Base-by-base conservation (phyloP, 2,113 vertebrate genomes). In the Rostratula benghalensis region DNA sequence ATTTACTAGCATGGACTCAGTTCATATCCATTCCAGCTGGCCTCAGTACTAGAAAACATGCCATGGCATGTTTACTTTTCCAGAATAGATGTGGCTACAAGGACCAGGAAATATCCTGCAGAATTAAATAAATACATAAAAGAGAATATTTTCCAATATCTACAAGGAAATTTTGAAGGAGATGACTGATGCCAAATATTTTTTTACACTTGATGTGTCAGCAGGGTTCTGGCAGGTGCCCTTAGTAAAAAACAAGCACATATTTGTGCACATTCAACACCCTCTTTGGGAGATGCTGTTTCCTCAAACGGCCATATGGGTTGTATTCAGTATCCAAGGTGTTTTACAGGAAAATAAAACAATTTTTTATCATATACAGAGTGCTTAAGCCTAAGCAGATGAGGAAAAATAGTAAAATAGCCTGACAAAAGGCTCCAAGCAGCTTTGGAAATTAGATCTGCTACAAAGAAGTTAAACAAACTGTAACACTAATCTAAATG, bases 191-290 rank as follows among this genome's bases (percentile, higher is more conserved):
- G 92, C 81, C 93, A 95, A 91, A 77, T 90, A 91, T 90, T 95
- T 94, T 95, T 94, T 95, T 96, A 80, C 84, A 88, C 82, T 96
- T 89, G 75, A 94, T 88, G 87, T 94, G 90, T 96, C 94, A 95
- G 90, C 95, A 91, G 90, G 94, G 67, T 90, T 96, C 89, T 97
- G 95, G 95, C 94, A 93, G 92, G 93, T 96, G 93, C 93, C 95
- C 84, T 88, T 90, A 93, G 91, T 41, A 19, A 91, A 96, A 97
- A 95, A 90, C 87, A 93, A 96, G 94, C 84, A 91, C 93, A 88
- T 90, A 95, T 91, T 95, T 95, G 78, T 94, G 96, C 71, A 95
- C 75, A 96, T 96, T 96, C 95, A 93, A 96, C 95, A 95, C 92
- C 91, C 93, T 97, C 93, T 94, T 94, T 96, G 96, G 96, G 95